Evolutionary conservation across 2,113 vertebrate genomes (phyloP), one percentile per base, ranked within the genome.

Genomic region (Orycteropus afer): DNA sequence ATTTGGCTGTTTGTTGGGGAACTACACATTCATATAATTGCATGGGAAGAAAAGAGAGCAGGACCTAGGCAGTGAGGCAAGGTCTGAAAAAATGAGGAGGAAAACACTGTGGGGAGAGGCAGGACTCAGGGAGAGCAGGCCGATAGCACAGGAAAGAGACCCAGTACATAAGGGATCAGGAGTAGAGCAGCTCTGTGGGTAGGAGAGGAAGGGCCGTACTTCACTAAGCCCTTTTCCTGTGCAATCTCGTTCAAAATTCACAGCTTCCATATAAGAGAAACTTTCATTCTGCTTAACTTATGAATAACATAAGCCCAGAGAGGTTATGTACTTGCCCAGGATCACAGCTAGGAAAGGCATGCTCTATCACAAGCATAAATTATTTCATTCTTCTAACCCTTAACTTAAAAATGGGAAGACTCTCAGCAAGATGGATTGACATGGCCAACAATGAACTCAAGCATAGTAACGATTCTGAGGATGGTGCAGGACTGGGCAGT

Each of bases 241-340:
- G 34, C 11, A 23, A 9, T 55, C 47, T 71, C 51, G 71, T 86
- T 34, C 34, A 93, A 90, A 86, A 83, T 80, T 55, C 59, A 86
- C 0, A 80, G 27, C 9, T 8, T 88, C 34, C 15, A 59, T 55
- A 18, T 18, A 1, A 78, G 23, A 15, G 10, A 93, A 91, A 89
- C 27, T 61, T 73, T 78, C n/a, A 85, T 53, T 82, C 49, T 87
- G 81, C 84, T 82, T 34, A 80, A 87, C 23, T 86, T 71, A 84
- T 76, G 42, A 37, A 91, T 53, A 85, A 78, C 23, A 22, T 76
- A 73, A 67, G 29, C 59, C 14, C 29, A 95, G 83, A 86, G 47
- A 83, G 22, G 29, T 80, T 65, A 80, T 67, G 17, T 74, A 81
- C 27, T 71, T 45, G 12, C 17, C 32, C 47, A 81, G 34, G 40